These are phyloP conservation scores for Agriotes lineatus DNA, from an alignment of 2,888 invertebrate genomes.

Conservation along the genomic window DNA sequence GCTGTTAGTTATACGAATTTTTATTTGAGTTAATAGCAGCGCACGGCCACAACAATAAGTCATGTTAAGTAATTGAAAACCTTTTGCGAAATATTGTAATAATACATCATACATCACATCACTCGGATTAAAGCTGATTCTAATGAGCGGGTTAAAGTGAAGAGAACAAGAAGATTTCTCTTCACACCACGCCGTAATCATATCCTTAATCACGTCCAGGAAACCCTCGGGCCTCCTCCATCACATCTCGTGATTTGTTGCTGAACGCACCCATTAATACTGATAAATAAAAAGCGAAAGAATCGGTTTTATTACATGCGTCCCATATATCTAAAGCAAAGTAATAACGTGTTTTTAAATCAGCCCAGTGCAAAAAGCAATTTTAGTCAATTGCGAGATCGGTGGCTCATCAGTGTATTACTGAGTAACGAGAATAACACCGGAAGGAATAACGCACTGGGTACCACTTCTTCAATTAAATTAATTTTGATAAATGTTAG, in stretches of 20 bases:
- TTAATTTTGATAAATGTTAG: too few relatives aligned
- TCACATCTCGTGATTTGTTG: slow-evolving; percentile 39
- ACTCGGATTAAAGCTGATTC: slow-evolving; percentile 42
- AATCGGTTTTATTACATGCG: slow-evolving; percentile 27
- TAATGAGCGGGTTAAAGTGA: slow-evolving; percentile 44
- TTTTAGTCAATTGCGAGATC: not conserved
- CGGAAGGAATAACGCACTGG: not conserved
- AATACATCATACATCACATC: slow-evolving; percentile 44
- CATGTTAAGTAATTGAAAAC: slow-evolving; percentile 42
- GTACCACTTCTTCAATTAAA: too few relatives aligned
- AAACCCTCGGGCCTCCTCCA: slow-evolving; percentile 37
- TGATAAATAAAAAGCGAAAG: slow-evolving; percentile 23
- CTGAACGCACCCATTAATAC: slow-evolving; percentile 39
- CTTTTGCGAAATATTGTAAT: slow-evolving; percentile 39
- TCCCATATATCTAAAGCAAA: slow-evolving; percentile 14
- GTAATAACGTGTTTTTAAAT: slow-evolving; percentile 7
- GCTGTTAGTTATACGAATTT: slow-evolving; percentile 27
- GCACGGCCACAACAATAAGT: slow-evolving; percentile 32
- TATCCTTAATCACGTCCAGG: slow-evolving; percentile 43
- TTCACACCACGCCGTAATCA: slow-evolving; percentile 43
- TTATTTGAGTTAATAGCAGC: slow-evolving; percentile 30
- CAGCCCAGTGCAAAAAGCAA: not conserved
- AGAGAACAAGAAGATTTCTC: slow-evolving; percentile 36
- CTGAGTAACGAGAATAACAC: not conserved
- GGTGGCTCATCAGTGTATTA: not conserved